Evolutionary conservation across 2,113 vertebrate genomes (phyloP).

Genomic region (Scopus umbretta): DNA sequence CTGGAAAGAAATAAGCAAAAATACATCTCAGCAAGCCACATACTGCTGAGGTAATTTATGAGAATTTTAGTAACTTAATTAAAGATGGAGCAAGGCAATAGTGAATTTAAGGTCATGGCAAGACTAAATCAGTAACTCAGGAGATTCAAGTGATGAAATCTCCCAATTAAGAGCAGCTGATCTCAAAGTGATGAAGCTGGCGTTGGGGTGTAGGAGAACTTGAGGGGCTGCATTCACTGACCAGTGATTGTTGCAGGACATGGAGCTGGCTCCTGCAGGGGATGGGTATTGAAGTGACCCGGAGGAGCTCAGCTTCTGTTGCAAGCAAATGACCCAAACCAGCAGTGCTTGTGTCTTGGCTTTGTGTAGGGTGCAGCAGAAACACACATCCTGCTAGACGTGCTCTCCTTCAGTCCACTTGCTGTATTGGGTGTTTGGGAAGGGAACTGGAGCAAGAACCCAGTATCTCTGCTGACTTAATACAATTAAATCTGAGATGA

Average conservation of each 20-base stretch:
- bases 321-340: not conserved
- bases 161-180: not conserved
- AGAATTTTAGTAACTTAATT: not conserved
- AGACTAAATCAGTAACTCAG: not conserved
- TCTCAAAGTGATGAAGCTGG: not conserved
- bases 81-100: not conserved
- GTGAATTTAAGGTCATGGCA: not conserved
- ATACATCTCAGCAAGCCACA: not conserved
- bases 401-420: rapidly evolving
- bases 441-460: not conserved
- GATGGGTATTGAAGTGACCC: not conserved
- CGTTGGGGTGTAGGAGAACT: not conserved
- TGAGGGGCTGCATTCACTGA: not conserved
- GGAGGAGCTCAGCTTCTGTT: not conserved
- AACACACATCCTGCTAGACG: rapidly evolving
- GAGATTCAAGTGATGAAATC: not conserved
- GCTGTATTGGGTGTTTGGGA: not conserved
- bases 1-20: not conserved
- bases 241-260: not conserved
- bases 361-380: not conserved
- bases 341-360: rapidly evolving
- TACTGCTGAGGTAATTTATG: not conserved
- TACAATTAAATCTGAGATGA: not conserved
- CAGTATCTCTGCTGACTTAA: not conserved
- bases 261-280: not conserved